Base-by-base conservation (phyloP, 2,113 vertebrate genomes). In the Phyllostomus discolor region DNA sequence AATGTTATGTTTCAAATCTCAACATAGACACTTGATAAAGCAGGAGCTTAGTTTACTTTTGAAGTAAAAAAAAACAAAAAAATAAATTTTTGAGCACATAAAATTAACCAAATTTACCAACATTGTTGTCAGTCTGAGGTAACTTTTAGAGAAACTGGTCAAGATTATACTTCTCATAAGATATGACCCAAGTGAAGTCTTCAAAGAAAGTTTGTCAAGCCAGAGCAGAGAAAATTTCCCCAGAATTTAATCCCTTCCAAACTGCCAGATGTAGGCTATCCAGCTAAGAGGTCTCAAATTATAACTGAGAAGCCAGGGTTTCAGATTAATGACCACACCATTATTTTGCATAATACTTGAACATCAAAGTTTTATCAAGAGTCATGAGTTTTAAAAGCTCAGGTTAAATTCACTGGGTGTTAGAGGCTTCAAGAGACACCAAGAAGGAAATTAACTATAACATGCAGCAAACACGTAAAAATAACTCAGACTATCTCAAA, bases 81-180 rank as follows among this genome's bases (percentile, higher is more conserved):
- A 82, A 82, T 46, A 66, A 81, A 38, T 86, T 89, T 66, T 33
- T 33, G 83, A 94, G 83, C 87, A 91, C 69, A 28, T 64, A 93
- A 79, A 96, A 62, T 24, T 79, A 93, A 91, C 41, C 19, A 31
- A 96, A 89, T 82, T 76, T 59, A 88, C 26, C 62, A 94, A 66
- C 59, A 67, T 7, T 50, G 57, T 14, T 46, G 41, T 59, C 82
- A 96, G 95, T 90, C 17, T 67, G 43, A 97, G 41, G 90, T 62
- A 94, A n/a, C 76, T 62, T 85, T 96, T 93, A 35, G 38, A 97
- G 62, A 97, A 20, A 96, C 28, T 83, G 59, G 22, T 78, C 85
- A 95, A 91, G 26, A 75, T 88, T 48, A 38, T 84, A 62, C 33
- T 94, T 96, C 46, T 88, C 93, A 67, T 10, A 89, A 67, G 85